Base-by-base conservation (phyloP, 2,113 vertebrate genomes). In the Otolemur garnettii region DNA sequence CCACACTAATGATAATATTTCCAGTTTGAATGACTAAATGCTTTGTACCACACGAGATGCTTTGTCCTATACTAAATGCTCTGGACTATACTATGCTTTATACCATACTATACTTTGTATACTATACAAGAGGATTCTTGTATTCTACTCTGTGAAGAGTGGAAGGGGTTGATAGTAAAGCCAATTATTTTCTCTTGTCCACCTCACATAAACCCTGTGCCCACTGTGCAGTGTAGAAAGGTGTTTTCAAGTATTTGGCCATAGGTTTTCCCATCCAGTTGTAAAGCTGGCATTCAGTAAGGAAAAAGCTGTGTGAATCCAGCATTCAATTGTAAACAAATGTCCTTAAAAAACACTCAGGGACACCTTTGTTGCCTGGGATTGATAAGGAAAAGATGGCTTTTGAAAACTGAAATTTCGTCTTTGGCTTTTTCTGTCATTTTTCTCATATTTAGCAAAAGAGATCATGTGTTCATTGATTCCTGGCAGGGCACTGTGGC, bases 401-500 rank as follows among this genome's bases (percentile, higher is more conserved):
- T 90, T 93, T 82, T 74, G 38, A 93, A 78, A 88, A 84, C n/a
- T 92, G 66, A 91, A 81, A 64, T 88, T 84, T 78, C 55, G 69
- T 66, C n/a, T 50, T 74, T 96, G 85, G 77, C 93, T 87, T 94
- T 96, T 97, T 68, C 82, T 94, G 0, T 83, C 19, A 50, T 82
- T 82, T 82, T 93, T 60, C 66, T 87, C 5, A 17, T 69, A 62
- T 64, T 75, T 80, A 87, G 86, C 75, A 93, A 93, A 91, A 91
- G 66, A 75, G 94, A 72, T 0, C 17, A 92, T 59, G 0, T 7
- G 2, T 83, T 97, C 95, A 92, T 35, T 95, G 79, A 95, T 79
- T 90, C 77, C 92, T 92, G 28, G 82, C 57, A 93, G 78, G 93
- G 97, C 91, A 66, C 86, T 87, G 93, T 97, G 97, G 95, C 98